Evolutionary conservation across 1,140 invertebrate genomes (phyloP).

Genomic region (Penaeus japonicus): DNA sequence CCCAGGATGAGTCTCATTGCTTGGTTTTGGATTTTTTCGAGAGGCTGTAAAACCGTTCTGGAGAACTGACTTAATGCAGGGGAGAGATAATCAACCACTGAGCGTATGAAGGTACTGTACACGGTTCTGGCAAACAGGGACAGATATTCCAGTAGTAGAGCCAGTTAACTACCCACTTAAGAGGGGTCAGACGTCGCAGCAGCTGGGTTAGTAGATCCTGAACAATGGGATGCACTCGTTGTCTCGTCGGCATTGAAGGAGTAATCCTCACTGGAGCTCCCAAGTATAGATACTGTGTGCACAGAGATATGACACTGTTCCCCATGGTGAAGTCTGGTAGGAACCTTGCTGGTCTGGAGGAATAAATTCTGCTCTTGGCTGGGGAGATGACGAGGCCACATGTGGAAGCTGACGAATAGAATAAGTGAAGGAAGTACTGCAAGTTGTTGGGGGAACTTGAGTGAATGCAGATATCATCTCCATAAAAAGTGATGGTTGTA

Average conservation of each 20-base stretch:
- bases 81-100: conserved; percentile 6
- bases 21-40: not conserved
- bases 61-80: not conserved
- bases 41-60: not conserved
- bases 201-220: not conserved
- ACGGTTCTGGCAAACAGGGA: not conserved
- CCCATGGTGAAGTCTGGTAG: not conserved
- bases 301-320: not conserved
- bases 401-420: not conserved
- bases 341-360: not conserved
- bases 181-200: not conserved
- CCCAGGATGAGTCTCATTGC: not conserved
- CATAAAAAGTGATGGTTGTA: not conserved
- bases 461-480: not conserved
- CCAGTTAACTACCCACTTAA: conserved; percentile 4
- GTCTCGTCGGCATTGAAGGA: no score
- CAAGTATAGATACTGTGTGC: not conserved
- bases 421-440: not conserved
- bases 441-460: not conserved
- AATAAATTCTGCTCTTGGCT: not conserved
- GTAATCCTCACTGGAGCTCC: no score
- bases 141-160: not conserved
- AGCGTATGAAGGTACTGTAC: not conserved
- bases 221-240: not conserved
- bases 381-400: not conserved